Evolutionary conservation across 2,797 vertebrate species (phyloP).

Genomic region (Knipowitschia caucasica): DNA sequence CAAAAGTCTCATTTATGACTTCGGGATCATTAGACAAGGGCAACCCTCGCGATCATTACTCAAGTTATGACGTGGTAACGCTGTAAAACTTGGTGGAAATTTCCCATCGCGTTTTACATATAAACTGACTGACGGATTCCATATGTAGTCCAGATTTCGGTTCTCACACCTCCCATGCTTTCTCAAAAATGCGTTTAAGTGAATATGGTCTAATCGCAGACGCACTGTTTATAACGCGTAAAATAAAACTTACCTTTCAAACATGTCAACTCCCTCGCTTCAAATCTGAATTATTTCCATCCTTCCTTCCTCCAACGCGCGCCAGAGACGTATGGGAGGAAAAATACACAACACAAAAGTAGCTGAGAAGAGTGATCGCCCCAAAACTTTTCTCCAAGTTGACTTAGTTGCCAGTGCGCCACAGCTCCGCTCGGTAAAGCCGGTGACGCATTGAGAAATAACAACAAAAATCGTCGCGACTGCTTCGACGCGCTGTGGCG

Average conservation of each 20-base stretch:
- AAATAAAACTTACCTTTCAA: conserved; percentile 72
- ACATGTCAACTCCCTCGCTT: conserved; percentile 72
- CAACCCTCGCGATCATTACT: conserved; percentile 23
- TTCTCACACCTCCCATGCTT: conserved; percentile 13
- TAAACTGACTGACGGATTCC: conserved; percentile 23
- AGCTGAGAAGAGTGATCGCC: conserved; percentile 7
- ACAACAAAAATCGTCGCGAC: conserved; percentile 13
- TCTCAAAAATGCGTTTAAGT: conserved; percentile 3
- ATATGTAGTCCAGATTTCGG: conserved; percentile 12
- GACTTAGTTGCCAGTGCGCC: neutral
- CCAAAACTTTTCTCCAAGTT: conserved; percentile 22
- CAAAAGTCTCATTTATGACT: conserved; percentile 25
- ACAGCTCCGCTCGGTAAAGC: conserved; percentile 8
- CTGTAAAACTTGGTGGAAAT: conserved; percentile 64
- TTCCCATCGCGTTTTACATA: conserved; percentile 42
- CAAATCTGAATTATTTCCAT: conserved; percentile 57
- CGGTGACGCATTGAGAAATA: conserved; percentile 15
- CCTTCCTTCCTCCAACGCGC: conserved; percentile 39
- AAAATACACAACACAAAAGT: conserved; percentile 12
- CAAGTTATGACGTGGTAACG: conserved; percentile 62
- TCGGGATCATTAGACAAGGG: conserved; percentile 29
- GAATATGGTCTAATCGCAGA: conserved; percentile 10
- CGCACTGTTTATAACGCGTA: conserved; percentile 16
- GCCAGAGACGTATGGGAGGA: conserved; percentile 8
- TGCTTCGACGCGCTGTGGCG: conserved; percentile 39